These are phyloP conservation scores for Lepetodrilus schrolli DNA, from an alignment of 2,888 invertebrate genomes.

Conservation along the genomic window DNA sequence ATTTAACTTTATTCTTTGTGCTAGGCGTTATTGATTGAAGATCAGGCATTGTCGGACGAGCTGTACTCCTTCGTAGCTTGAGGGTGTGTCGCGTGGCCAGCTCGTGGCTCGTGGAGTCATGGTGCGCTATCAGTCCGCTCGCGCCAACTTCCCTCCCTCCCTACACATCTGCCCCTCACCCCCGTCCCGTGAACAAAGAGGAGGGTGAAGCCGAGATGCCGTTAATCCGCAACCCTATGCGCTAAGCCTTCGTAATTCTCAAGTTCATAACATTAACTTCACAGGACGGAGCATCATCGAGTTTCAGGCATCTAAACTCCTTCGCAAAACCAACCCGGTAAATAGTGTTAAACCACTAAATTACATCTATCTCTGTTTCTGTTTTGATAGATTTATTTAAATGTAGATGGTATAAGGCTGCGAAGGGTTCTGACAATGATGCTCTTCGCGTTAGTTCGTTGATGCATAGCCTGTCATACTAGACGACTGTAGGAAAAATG, in stretches of 20 bases:
- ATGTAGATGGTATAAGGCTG: too few species aligned
- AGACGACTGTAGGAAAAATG: too few species aligned
- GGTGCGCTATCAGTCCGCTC: not conserved
- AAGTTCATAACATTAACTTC: too few species aligned
- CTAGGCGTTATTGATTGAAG: slow-evolving; percentile 2
- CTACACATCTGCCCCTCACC: slow-evolving; percentile 11
- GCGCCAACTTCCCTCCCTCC: slow-evolving; percentile 3
- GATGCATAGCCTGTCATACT: too few species aligned
- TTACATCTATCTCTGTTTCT: too few species aligned
- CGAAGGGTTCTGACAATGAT: too few species aligned
- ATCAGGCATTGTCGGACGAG: not conserved
- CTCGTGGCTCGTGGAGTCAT: not conserved
- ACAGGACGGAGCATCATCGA: too few species aligned
- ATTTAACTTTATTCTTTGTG: slow-evolving; percentile 20
- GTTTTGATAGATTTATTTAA: too few species aligned
- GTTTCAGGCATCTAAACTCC: too few species aligned
- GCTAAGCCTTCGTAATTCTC: not conserved
- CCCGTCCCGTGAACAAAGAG: not conserved
- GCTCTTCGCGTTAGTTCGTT: too few species aligned
- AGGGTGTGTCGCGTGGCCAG: slow-evolving; percentile 16
- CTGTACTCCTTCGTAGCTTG: not conserved
- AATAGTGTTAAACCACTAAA: too few species aligned
- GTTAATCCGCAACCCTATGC: not conserved
- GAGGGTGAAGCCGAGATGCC: slow-evolving; percentile 13
- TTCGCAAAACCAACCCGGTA: too few species aligned